Percentiles rank a stretch among this genome's conserved stretches.
Conservation (phyloP, 2,888 invertebrate species). For the Drosophila cognata region DNA sequence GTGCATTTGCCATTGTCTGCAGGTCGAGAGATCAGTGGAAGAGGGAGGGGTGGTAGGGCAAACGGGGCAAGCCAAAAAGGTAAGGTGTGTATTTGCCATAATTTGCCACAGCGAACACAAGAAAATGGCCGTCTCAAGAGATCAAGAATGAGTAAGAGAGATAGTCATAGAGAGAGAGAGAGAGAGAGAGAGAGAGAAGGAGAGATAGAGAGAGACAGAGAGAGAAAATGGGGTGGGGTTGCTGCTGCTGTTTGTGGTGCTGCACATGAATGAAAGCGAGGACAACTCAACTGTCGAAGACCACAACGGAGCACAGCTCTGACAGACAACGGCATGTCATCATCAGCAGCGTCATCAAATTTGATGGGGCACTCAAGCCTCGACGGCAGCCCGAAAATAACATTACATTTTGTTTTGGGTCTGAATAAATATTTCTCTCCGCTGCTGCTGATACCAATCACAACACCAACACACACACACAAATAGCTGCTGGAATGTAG, state of each 20-base stretch:
- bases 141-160: background rate
- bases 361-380: conserved; percentile 65
- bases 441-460: conserved; percentile 68
- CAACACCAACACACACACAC: conserved; percentile 57
- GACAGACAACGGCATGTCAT: conserved; percentile 70
- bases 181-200: no score
- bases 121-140: conserved; percentile 35
- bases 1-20: conserved; percentile 43
- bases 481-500: conserved; percentile 62
- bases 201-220: background rate
- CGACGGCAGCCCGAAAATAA: conserved; percentile 57
- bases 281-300: conserved; percentile 64
- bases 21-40: background rate
- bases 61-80: conserved; percentile 25
- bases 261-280: conserved; percentile 73
- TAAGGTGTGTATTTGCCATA: conserved; percentile 83
- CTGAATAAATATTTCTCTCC: conserved; percentile 80
- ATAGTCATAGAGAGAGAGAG: background rate
- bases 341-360: conserved; percentile 74
- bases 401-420: conserved; percentile 76
- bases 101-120: conserved; percentile 81
- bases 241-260: conserved; percentile 12
- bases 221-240: background rate
- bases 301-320: conserved; percentile 22
- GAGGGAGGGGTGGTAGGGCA: conserved; percentile 3